phyloP scores from a whole-genome alignment of 2,797 vertebrate genomes.

The Melanotaenia maccullochi region DNA sequence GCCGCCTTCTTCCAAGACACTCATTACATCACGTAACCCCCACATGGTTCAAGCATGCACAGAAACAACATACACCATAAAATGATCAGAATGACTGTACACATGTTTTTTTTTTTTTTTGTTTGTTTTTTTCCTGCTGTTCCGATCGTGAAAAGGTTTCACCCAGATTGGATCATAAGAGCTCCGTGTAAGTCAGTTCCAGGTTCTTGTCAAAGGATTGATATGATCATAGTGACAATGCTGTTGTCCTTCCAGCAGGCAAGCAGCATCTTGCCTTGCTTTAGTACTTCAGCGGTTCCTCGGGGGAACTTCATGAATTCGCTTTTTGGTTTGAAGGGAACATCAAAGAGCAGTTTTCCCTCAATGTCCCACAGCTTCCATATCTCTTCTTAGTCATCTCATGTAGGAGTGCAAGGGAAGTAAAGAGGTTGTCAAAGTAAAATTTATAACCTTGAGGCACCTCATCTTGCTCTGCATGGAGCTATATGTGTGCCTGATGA shows the following conservation, averaged over 20 bases:
- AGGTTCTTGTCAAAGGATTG: background rate
- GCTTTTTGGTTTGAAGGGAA: background rate
- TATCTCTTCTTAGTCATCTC: constrained; percentile 5
- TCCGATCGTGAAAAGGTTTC: too few relatives aligned
- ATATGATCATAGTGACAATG: background rate
- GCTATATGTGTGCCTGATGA: too few relatives aligned
- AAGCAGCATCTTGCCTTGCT: background rate
- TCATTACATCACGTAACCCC: too few relatives aligned
- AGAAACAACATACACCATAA: too few relatives aligned
- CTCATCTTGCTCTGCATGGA: too few relatives aligned
- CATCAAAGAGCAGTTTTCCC: background rate
- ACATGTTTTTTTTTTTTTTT: too few relatives aligned
- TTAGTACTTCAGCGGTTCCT: constrained; percentile 8
- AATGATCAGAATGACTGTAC: too few relatives aligned
- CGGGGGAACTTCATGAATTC: background rate
- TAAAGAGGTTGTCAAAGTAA: background rate
- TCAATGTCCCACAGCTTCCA: background rate
- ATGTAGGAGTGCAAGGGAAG: background rate
- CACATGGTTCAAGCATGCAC: too few relatives aligned
- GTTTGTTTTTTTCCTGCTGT: too few relatives aligned
- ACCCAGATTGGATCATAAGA: too few relatives aligned
- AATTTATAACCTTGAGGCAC: background rate
- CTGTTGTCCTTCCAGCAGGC: constrained; percentile 6
- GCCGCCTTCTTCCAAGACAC: too few relatives aligned
- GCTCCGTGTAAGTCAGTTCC: too few relatives aligned